These are phyloP conservation scores for Drosophila paramelanica DNA, from an alignment of 2,888 invertebrate species.

Conservation along the genomic window DNA sequence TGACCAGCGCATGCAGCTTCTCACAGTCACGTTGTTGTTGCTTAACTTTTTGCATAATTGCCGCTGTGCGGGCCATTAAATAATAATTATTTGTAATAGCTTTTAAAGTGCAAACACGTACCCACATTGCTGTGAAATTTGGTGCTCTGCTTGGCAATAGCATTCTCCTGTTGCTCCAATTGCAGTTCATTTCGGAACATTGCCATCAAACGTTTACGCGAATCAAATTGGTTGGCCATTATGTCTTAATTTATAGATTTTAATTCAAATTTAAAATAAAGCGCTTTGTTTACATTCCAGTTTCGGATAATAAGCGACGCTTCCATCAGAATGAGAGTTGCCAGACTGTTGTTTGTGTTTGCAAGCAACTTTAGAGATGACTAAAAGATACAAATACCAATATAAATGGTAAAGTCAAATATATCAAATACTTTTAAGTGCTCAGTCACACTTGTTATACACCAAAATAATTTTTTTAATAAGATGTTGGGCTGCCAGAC, in stretches of 20 bases:
- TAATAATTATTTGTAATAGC: neutral
- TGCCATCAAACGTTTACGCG: conserved; percentile 33
- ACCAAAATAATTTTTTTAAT: neutral
- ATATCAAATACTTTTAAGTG: neutral
- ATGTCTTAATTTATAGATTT: neutral
- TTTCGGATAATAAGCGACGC: conserved; percentile 19
- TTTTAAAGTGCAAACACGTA: conserved; percentile 13
- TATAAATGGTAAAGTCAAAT: neutral
- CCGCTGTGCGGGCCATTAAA: neutral
- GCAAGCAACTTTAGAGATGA: conserved; percentile 3
- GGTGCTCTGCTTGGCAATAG: conserved; percentile 32
- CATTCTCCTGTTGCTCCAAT: conserved; percentile 19
- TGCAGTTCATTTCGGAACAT: conserved; percentile 34
- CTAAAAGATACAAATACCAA: neutral
- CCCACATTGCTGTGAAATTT: conserved; percentile 35
- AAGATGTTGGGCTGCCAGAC: conserved; percentile 3
- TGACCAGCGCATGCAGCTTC: conserved; percentile 1
- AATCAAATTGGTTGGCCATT: conserved; percentile 37
- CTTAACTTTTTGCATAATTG: conserved; percentile 1
- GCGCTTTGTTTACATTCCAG: conserved; percentile 30
- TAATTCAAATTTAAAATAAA: conserved; percentile 17
- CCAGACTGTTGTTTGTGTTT: conserved; percentile 18
- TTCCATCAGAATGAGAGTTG: conserved; percentile 20
- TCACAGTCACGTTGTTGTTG: conserved; percentile 27
- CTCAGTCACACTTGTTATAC: neutral